Evolutionary conservation across 2,797 vertebrate species (phyloP).

Genomic region (Knipowitschia caucasica): DNA sequence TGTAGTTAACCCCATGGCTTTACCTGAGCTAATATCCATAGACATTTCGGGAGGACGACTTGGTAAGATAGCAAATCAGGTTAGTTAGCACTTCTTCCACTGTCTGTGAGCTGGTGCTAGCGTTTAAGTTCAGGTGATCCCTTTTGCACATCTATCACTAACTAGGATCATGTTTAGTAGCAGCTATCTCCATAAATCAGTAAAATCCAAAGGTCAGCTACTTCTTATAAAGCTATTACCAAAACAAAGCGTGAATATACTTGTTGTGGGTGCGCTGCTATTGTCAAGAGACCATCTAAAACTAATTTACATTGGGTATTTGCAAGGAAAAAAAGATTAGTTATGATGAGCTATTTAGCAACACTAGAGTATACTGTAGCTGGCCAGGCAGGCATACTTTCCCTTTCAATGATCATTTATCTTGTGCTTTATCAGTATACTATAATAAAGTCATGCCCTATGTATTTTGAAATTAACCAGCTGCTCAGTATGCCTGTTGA

Average conservation of each 20-base stretch:
- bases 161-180: too few relatives aligned
- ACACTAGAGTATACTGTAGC: background rate
- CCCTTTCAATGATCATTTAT: background rate
- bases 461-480: conserved; percentile 2
- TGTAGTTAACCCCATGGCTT: background rate
- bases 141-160: background rate
- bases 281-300: background rate
- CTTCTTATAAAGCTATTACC: background rate
- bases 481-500: conserved; percentile 18
- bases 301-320: background rate
- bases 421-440: background rate
- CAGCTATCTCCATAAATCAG: too few relatives aligned
- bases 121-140: conserved; percentile 3
- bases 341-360: background rate
- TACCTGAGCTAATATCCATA: conserved; percentile 30
- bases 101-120: conserved; percentile 31
- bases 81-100: conserved; percentile 31
- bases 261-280: conserved; percentile 1
- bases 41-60: conserved; percentile 17
- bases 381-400: background rate
- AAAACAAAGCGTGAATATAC: background rate
- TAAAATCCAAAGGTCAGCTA: background rate
- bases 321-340: background rate
- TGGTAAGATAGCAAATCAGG: conserved; percentile 36
- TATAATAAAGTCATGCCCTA: background rate